Conservation (phyloP, 2,113 vertebrate genomes). For the Cyanoderma ruficeps region DNA sequence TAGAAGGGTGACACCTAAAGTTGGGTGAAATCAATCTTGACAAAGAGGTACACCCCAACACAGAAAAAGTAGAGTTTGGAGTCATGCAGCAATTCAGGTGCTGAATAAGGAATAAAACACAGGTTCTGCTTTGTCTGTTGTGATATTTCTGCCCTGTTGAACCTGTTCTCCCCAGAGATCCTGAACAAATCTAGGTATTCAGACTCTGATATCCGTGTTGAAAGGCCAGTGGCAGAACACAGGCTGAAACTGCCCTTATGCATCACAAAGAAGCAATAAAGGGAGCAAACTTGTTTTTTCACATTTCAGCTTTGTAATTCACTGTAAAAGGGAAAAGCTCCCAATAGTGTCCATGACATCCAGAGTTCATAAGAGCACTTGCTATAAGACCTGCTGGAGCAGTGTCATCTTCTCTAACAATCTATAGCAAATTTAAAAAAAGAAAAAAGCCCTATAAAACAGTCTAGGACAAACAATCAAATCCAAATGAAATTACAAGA, state of each 20-base stretch:
- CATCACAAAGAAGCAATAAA: slow-evolving; percentile 21
- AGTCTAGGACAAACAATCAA: background rate
- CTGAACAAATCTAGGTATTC: background rate
- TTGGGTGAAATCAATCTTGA: background rate
- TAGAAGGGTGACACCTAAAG: background rate
- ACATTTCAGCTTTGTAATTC: background rate
- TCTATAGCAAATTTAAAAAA: background rate
- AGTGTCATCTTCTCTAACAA: background rate
- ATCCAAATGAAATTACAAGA: background rate
- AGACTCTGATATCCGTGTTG: background rate
- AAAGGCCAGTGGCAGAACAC: background rate
- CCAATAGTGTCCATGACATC: background rate
- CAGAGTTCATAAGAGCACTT: background rate
- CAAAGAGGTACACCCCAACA: background rate
- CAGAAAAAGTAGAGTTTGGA: background rate
- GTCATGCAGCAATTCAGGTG: background rate
- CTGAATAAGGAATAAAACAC: background rate
- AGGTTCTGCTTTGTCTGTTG: background rate
- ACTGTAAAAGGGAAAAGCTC: background rate
- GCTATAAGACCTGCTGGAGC: background rate
- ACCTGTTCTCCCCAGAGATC: background rate
- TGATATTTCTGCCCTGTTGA: background rate
- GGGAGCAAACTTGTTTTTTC: background rate
- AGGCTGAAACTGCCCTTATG: background rate
- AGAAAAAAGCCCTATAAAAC: background rate